Conservation (phyloP, 2,888 invertebrate genomes). For the Herminia tarsipennalis region DNA sequence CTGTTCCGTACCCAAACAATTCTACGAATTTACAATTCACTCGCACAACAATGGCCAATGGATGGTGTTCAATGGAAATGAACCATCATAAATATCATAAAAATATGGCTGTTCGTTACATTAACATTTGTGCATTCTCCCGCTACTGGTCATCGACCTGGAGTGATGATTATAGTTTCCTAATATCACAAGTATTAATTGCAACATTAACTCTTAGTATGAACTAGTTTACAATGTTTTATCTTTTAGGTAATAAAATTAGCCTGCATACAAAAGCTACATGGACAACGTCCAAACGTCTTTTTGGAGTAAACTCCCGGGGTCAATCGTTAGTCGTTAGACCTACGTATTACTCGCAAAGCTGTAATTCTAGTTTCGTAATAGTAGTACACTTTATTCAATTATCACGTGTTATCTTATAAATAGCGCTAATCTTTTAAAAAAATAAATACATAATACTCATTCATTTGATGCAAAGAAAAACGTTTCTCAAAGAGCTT, state of each 20-base stretch:
- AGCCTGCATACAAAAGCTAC: conserved; percentile 62
- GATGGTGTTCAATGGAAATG: conserved; percentile 21
- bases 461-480: conserved; percentile 63
- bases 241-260: conserved; percentile 38
- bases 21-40: not conserved
- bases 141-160: conserved; percentile 36
- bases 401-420: conserved; percentile 55
- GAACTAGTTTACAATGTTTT: conserved; percentile 47
- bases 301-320: conserved; percentile 54
- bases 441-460: conserved; percentile 76
- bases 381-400: conserved; percentile 40
- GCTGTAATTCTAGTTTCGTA: conserved; percentile 40
- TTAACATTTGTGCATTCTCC: conserved; percentile 73
- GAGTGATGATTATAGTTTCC: conserved; percentile 57
- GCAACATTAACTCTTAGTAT: conserved; percentile 68
- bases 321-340: conserved; percentile 37
- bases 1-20: too few relatives aligned
- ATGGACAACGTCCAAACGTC: conserved; percentile 70
- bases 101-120: conserved; percentile 81
- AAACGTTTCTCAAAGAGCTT: conserved; percentile 45
- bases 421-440: conserved; percentile 55
- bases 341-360: conserved; percentile 39
- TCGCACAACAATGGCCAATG: conserved; percentile 31
- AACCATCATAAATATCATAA: conserved; percentile 64
- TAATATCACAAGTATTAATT: conserved; percentile 82